These are phyloP conservation scores for Operophtera brumata DNA, from an alignment of 2,888 invertebrate species.

Conservation along the genomic window DNA sequence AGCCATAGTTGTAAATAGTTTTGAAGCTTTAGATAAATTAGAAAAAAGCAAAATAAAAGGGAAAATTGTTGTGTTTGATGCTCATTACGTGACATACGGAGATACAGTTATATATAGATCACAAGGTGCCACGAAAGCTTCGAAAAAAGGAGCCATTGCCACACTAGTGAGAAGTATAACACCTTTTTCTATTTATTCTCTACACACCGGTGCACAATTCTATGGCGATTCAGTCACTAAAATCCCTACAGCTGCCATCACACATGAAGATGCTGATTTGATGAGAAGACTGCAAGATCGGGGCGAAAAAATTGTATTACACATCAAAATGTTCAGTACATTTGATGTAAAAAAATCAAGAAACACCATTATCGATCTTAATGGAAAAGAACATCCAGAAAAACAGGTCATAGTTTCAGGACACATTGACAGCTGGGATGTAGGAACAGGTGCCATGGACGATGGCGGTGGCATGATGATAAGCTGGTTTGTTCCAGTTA, in stretches of 20 bases:
- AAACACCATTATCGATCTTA: slow-evolving; percentile 86
- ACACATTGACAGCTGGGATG: slow-evolving; percentile 94
- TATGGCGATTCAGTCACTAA: slow-evolving; percentile 80
- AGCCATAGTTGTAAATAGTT: slow-evolving; percentile 85
- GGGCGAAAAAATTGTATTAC: slow-evolving; percentile 64
- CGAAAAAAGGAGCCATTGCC: slow-evolving; percentile 87
- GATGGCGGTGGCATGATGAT: slow-evolving; percentile 91
- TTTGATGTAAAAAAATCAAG: slow-evolving; percentile 81
- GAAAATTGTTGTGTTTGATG: slow-evolving; percentile 89
- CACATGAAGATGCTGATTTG: slow-evolving; percentile 88
- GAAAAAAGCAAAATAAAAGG: slow-evolving; percentile 74
- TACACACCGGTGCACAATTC: slow-evolving; percentile 86
- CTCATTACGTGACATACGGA: slow-evolving; percentile 83
- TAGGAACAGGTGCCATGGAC: slow-evolving; percentile 95
- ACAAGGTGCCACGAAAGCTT: slow-evolving; percentile 83
- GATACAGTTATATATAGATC: slow-evolving; percentile 83
- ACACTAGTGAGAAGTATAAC: slow-evolving; percentile 86
- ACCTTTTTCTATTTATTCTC: slow-evolving; percentile 86
- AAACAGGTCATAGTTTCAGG: slow-evolving; percentile 88
- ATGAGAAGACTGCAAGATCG: slow-evolving; percentile 81
- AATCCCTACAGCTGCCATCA: slow-evolving; percentile 87
- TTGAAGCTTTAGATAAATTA: slow-evolving; percentile 82
- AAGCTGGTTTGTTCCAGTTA: slow-evolving; percentile 86
- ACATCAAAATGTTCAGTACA: slow-evolving; percentile 83
- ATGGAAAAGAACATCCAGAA: slow-evolving; percentile 68